phyloP scores from a whole-genome alignment of 2,888 invertebrate genomes.

The Hirudinaria manillensis region DNA sequence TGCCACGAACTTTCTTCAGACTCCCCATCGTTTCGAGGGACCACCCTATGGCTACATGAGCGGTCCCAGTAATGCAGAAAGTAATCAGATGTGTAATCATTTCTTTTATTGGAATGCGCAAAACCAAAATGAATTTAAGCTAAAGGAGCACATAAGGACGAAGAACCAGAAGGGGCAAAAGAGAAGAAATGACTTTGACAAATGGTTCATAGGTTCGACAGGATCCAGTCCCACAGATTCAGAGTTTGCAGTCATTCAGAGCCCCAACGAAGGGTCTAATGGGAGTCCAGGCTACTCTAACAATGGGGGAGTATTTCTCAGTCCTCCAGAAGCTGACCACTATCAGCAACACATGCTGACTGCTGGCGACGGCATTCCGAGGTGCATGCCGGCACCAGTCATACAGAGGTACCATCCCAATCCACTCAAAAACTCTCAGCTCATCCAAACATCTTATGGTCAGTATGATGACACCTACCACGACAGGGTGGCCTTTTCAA shows the following conservation, averaged over 20 bases:
- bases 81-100: not conserved
- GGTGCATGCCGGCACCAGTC: not conserved
- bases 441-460: constrained; percentile 4
- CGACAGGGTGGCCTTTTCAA: constrained; percentile 5
- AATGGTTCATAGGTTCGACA: constrained; percentile 18
- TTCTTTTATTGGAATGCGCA: not conserved
- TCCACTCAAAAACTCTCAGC: not conserved
- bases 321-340: not conserved
- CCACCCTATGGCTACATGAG: not conserved
- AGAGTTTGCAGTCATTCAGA: constrained; percentile 10
- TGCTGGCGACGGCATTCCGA: not conserved
- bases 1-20: not conserved
- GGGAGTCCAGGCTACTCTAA: not conserved
- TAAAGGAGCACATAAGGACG: not conserved
- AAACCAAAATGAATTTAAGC: not conserved
- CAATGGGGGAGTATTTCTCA: constrained; percentile 3
- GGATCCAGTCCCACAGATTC: constrained; percentile 25
- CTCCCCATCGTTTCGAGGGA: not conserved
- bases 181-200: not conserved
- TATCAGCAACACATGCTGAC: not conserved
- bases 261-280: constrained; percentile 9
- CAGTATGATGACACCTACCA: not conserved
- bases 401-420: not conserved
- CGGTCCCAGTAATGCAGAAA: not conserved
- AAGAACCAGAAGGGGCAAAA: not conserved